phyloP scores from a whole-genome alignment of 2,888 invertebrate species.

The Eupithecia pulchellata region DNA sequence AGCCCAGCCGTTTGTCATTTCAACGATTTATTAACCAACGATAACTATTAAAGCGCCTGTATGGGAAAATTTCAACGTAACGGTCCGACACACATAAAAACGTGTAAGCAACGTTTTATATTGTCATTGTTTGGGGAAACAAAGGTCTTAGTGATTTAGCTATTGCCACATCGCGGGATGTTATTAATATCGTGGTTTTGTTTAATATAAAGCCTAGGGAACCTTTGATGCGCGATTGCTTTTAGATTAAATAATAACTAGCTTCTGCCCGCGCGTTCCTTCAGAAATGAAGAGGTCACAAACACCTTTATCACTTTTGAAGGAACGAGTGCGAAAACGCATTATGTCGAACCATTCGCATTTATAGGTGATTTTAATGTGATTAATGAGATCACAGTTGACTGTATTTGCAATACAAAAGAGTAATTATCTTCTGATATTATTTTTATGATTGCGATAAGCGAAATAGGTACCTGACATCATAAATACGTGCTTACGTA shows the following conservation, averaged over 20 bases:
- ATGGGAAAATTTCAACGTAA: slow-evolving; percentile 52
- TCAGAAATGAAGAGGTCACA: not conserved
- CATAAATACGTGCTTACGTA: not conserved
- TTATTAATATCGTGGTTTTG: slow-evolving; percentile 19
- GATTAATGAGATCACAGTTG: too few species aligned
- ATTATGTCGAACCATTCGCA: too few species aligned
- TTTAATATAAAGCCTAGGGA: slow-evolving; percentile 7
- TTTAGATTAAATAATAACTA: not conserved
- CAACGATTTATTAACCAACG: slow-evolving; percentile 56
- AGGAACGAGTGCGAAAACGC: too few species aligned
- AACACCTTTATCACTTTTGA: too few species aligned
- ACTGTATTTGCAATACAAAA: not conserved
- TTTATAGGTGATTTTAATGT: too few species aligned
- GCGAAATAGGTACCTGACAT: not conserved
- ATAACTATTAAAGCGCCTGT: slow-evolving; percentile 48
- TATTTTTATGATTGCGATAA: not conserved
- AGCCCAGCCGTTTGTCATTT: slow-evolving; percentile 48
- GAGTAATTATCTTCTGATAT: not conserved
- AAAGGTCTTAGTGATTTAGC: slow-evolving; percentile 42
- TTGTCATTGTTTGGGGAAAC: slow-evolving; percentile 44
- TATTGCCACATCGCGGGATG: slow-evolving; percentile 40
- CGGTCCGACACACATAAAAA: slow-evolving; percentile 48
- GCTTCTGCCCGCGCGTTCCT: not conserved
- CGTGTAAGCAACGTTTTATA: slow-evolving; percentile 44
- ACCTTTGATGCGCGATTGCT: not conserved